Percentiles rank a stretch among this genome's conserved stretches.
Evolutionary conservation across 2,888 invertebrate species (phyloP).

Genomic region (Polydrusus pterygomalis): DNA sequence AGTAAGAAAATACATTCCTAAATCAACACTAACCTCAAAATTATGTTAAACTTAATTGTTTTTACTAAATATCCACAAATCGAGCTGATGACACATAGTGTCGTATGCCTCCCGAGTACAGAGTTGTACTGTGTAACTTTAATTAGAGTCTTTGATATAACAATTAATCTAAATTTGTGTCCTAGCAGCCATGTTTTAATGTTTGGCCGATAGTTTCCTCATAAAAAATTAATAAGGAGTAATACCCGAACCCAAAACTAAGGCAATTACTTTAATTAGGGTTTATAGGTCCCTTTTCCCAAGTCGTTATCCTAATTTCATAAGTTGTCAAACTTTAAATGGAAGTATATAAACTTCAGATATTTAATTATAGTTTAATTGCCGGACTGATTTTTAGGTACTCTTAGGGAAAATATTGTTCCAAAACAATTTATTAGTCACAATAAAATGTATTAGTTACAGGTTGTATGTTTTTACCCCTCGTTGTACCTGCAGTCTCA

Average conservation of each 20-base stretch:
- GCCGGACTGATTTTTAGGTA: background rate
- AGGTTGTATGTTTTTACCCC: too few relatives aligned
- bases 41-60: too few relatives aligned
- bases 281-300: constrained; percentile 9
- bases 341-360: background rate
- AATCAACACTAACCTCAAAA: too few relatives aligned
- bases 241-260: background rate
- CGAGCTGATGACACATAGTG: too few relatives aligned
- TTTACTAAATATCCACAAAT: too few relatives aligned
- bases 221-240: background rate
- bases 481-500: too few relatives aligned
- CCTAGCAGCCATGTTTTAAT: too few relatives aligned
- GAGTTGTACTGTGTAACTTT: too few relatives aligned
- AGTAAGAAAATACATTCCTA: too few relatives aligned
- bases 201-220: background rate
- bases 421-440: background rate
- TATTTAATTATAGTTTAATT: background rate
- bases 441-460: background rate
- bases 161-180: too few relatives aligned
- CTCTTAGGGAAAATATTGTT: background rate
- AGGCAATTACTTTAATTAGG: constrained; percentile 17
- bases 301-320: constrained; percentile 4
- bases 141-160: too few relatives aligned
- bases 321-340: constrained; percentile 14
- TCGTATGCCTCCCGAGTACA: too few relatives aligned